A percentile compares a stretch with the other conserved stretches of the same genome.
Conservation (phyloP, 2,888 invertebrate species). For the Lepidocyrtoides sp. region DNA sequence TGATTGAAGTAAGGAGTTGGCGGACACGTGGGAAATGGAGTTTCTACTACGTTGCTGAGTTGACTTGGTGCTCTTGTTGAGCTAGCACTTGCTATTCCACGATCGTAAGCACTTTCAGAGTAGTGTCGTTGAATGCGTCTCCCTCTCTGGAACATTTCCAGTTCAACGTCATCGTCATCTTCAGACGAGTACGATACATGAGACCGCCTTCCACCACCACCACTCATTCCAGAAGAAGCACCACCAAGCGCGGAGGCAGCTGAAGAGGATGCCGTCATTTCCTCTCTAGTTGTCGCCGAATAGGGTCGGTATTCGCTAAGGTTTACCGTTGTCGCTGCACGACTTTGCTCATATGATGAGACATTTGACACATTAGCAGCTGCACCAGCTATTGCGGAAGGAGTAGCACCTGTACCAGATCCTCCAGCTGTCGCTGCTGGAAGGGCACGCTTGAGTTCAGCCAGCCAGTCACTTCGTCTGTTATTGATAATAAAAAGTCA, state of each 20-base stretch:
- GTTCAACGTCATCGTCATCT: constrained; percentile 83
- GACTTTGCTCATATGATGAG: constrained; percentile 45
- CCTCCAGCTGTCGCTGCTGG: constrained; percentile 79
- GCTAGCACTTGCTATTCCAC: constrained; percentile 72
- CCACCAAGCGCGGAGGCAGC: constrained; percentile 58
- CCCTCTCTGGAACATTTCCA: constrained; percentile 82
- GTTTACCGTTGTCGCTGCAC: constrained; percentile 32
- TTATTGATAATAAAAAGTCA: too few relatives aligned
- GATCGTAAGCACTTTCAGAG: constrained; percentile 82
- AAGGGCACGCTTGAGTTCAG: constrained; percentile 82
- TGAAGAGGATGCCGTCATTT: constrained; percentile 52
- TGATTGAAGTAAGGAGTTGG: constrained; percentile 85
- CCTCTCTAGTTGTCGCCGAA: constrained; percentile 50
- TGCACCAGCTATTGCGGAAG: constrained; percentile 68
- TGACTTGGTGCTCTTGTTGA: constrained; percentile 83
- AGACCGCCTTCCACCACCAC: constrained; percentile 56
- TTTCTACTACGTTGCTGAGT: constrained; percentile 77
- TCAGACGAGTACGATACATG: constrained; percentile 83
- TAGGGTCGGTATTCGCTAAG: constrained; percentile 71
- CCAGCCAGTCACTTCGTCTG: constrained; percentile 82
- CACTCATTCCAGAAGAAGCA: constrained; percentile 34
- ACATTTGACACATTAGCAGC: constrained; percentile 30
- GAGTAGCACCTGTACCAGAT: constrained; percentile 73
- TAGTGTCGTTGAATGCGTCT: constrained; percentile 81
- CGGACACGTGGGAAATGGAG: constrained; percentile 84